Base-by-base conservation (phyloP, 2,797 vertebrate species). In the Craterocephalus amniculus region DNA sequence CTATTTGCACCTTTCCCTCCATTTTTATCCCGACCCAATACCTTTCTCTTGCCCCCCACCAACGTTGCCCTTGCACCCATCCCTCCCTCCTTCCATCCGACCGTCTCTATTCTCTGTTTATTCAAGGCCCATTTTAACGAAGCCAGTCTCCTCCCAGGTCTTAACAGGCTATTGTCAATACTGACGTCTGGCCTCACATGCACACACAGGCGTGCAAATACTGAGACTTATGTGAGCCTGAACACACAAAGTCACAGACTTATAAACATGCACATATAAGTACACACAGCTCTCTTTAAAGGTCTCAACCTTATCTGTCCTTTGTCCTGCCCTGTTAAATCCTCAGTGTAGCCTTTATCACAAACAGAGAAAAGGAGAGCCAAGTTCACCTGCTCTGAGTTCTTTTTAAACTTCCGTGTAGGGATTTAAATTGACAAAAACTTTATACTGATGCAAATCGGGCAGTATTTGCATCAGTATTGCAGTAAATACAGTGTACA, bases 401-500 rank as follows among this genome's bases (percentile, higher is more conserved):
- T 60, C 48, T 48, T 66, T 70, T 80, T 58, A 77, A 52, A 10
- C 38, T 38, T 48, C 3, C 22, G 49, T 67, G 45, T 18, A 66
- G 1, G 63, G n/a, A 63, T 48, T 72, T 59, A 29, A 48, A 32
- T 14, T 9, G n/a, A 6, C 18, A n/a, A n/a, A 45, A 8, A 35
- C 43, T 18, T 20, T 10, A 32, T 4, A 36, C n/a, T 58, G 32
- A 2, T 2, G 20, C 7, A 56, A 32, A 20, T 6, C 5, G 32
- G 32, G 32, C 8, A 34, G 32, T 7, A 34, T 34, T 34, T 93
- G 91, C 92, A 98, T n/a, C n/a, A n/a, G n/a, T n/a, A n/a, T n/a
- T n/a, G n/a, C n/a, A n/a, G n/a, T n/a, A n/a, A n/a, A n/a, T n/a
- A n/a, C n/a, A n/a, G n/a, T n/a, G n/a, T n/a, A n/a, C n/a, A n/a